phyloP scores from a whole-genome alignment of 2,888 invertebrate genomes.

The Dermolepida albohirtum region DNA sequence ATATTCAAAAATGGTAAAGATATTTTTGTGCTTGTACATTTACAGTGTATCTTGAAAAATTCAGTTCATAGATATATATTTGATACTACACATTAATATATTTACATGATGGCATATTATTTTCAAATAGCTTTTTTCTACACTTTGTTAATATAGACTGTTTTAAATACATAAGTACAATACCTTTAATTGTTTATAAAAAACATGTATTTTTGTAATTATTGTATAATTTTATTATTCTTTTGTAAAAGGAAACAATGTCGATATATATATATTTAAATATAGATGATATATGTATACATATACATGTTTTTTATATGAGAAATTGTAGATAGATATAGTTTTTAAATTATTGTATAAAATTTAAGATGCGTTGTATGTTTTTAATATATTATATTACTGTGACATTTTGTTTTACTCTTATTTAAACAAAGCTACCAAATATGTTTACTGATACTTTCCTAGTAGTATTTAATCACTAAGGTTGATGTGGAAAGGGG shows the following conservation, averaged over 20 bases:
- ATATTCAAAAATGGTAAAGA: slow-evolving; percentile 12
- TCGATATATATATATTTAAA: slow-evolving; percentile 38
- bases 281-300: slow-evolving; percentile 37
- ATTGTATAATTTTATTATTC: slow-evolving; percentile 39
- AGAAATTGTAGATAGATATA: slow-evolving; percentile 44
- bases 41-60: neutral
- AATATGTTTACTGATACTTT: too few relatives aligned
- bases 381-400: slow-evolving; percentile 46
- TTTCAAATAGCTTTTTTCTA: slow-evolving; percentile 32
- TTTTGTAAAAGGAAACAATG: slow-evolving; percentile 41
- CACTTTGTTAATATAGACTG: slow-evolving; percentile 39
- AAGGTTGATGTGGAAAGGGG: too few relatives aligned
- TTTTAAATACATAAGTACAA: slow-evolving; percentile 40
- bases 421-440: neutral
- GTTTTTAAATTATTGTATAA: slow-evolving; percentile 46
- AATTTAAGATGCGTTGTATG: slow-evolving; percentile 45
- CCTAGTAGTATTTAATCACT: too few relatives aligned
- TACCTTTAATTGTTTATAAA: slow-evolving; percentile 41
- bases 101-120: slow-evolving; percentile 24
- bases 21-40: slow-evolving; percentile 7
- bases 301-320: slow-evolving; percentile 46
- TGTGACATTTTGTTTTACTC: slow-evolving; percentile 14
- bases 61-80: neutral
- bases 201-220: slow-evolving; percentile 46
- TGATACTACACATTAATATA: slow-evolving; percentile 17